These are phyloP conservation scores for Cydia splendana DNA, from an alignment of 1,140 invertebrate species.

Conservation along the genomic window DNA sequence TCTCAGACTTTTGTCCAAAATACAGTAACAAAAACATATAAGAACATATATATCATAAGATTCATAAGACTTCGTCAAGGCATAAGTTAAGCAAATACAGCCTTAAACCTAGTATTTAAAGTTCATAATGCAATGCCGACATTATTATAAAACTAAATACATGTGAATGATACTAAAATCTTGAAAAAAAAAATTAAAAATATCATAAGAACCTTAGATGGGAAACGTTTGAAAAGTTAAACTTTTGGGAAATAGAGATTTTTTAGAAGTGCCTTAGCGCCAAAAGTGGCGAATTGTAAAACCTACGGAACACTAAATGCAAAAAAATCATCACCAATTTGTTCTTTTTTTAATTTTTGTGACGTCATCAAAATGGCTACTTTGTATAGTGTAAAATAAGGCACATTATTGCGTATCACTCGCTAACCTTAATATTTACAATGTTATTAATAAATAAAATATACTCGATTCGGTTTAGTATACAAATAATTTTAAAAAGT, in stretches of 20 bases:
- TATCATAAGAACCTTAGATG: not conserved
- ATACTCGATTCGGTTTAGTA: conserved; percentile 21
- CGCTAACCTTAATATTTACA: conserved; percentile 49
- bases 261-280: conserved; percentile 10
- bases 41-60: conserved; percentile 7
- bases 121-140: conserved; percentile 1
- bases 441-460: conserved; percentile 44
- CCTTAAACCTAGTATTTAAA: not conserved
- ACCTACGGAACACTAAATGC: conserved; percentile 32
- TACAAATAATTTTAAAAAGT: conserved; percentile 30
- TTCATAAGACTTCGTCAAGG: not conserved
- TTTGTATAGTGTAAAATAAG: conserved; percentile 40
- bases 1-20: too few relatives aligned
- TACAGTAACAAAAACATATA: too few relatives aligned
- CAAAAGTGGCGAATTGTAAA: conserved; percentile 10
- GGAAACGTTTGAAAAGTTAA: not conserved
- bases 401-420: conserved; percentile 49
- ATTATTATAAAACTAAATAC: conserved; percentile 7
- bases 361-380: conserved; percentile 30
- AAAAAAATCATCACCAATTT: conserved; percentile 30
- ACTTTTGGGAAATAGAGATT: not conserved
- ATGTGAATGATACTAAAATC: not conserved
- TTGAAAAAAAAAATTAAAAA: not conserved
- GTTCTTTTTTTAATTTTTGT: conserved; percentile 14
- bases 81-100: not conserved